Percentiles rank a stretch among this genome's conserved stretches.
Conservation (phyloP, 2,888 invertebrate genomes). For the Thyatira batis region DNA sequence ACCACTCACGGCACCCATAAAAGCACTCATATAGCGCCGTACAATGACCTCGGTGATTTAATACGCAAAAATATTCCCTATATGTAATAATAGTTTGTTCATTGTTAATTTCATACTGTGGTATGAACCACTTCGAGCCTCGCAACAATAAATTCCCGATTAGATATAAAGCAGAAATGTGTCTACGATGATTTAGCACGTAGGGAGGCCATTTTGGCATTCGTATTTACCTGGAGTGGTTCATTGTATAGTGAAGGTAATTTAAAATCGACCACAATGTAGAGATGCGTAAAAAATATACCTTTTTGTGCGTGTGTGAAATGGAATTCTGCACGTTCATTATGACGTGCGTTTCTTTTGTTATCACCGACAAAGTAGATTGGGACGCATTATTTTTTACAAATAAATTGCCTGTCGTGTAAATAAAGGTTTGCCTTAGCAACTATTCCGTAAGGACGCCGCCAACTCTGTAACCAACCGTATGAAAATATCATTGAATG, state of each 20-base stretch:
- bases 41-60: conserved; percentile 67
- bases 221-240: conserved; percentile 73
- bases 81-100: conserved; percentile 72
- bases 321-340: conserved; percentile 66
- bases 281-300: conserved; percentile 47
- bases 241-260: conserved; percentile 54
- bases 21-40: conserved; percentile 47
- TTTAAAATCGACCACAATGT: conserved; percentile 76
- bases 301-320: conserved; percentile 62
- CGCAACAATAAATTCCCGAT: conserved; percentile 78
- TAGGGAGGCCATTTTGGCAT: conserved; percentile 58
- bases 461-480: too few species aligned
- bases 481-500: too few species aligned
- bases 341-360: conserved; percentile 60
- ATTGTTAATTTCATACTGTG: conserved; percentile 78
- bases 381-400: conserved; percentile 35
- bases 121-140: conserved; percentile 70
- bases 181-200: conserved; percentile 66
- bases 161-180: conserved; percentile 71
- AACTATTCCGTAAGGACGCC: background rate
- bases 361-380: conserved; percentile 52
- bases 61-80: conserved; percentile 55
- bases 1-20: conserved; percentile 65
- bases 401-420: background rate
- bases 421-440: background rate